Evolutionary conservation across 2,888 invertebrate genomes (phyloP).

Genomic region (Nomada hirtipes): DNA sequence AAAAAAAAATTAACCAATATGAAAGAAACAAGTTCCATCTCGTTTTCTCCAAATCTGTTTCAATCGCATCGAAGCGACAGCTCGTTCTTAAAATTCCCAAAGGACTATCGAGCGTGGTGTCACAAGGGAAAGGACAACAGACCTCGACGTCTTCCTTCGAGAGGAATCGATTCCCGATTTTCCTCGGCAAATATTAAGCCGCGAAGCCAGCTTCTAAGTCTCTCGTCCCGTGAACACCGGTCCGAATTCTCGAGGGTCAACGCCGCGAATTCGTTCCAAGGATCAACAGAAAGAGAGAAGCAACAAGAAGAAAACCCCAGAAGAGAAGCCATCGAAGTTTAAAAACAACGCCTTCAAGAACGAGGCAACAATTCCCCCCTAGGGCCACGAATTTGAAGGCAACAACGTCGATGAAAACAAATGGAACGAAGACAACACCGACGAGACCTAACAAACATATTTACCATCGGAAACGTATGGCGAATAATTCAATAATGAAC

Average conservation of each 20-base stretch:
- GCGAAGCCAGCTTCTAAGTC: background rate
- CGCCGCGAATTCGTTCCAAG: background rate
- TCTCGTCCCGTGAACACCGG: constrained; percentile 11
- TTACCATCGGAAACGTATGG: constrained; percentile 4
- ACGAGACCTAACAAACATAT: too few species aligned
- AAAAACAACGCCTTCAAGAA: too few species aligned
- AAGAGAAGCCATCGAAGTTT: background rate
- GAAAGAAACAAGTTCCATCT: background rate
- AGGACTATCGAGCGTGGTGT: constrained; percentile 23
- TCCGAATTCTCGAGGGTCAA: constrained; percentile 4
- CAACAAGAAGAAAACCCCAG: background rate
- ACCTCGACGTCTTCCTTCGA: constrained; percentile 35
- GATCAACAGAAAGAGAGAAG: background rate
- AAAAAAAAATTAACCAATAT: background rate
- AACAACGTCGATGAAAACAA: constrained; percentile 9
- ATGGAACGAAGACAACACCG: background rate
- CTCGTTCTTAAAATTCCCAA: constrained; percentile 38
- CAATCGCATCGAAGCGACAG: background rate
- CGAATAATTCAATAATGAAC: background rate
- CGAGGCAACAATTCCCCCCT: background rate
- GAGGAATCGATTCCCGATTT: constrained; percentile 45
- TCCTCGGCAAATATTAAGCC: constrained; percentile 28
- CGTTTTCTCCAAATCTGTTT: too few species aligned
- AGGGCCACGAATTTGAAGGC: background rate
- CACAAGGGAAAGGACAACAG: constrained; percentile 21